These are phyloP conservation scores for Rhagophthalmus giganteus DNA, from an alignment of 2,888 invertebrate genomes.

Conservation along the genomic window DNA sequence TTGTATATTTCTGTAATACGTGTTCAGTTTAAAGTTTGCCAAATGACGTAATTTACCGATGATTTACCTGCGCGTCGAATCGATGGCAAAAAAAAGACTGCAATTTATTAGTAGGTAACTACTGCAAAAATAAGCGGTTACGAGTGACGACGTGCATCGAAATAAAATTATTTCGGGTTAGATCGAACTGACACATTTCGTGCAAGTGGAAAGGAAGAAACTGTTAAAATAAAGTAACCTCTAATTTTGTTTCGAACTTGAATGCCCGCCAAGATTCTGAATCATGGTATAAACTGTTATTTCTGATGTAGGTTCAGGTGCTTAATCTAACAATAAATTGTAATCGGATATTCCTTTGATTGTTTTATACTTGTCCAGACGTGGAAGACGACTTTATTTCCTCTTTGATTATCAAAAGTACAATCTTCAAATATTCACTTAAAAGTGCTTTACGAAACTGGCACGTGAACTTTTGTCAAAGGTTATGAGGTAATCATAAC, in stretches of 20 bases:
- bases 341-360: constrained; percentile 21
- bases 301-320: constrained; percentile 20
- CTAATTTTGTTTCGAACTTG: constrained; percentile 30
- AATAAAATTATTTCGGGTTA: constrained; percentile 8
- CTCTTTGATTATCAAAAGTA: constrained; percentile 21
- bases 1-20: too few relatives aligned
- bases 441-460: constrained; percentile 8
- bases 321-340: constrained; percentile 17
- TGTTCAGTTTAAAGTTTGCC: too few relatives aligned
- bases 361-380: constrained; percentile 3
- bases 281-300: constrained; percentile 23
- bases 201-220: constrained; percentile 21
- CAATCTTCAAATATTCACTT: too few relatives aligned
- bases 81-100: too few relatives aligned
- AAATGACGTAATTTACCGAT: too few relatives aligned
- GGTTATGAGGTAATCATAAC: constrained; percentile 30
- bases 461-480: constrained; percentile 20
- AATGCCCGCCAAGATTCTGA: constrained; percentile 24
- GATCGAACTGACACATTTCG: constrained; percentile 26
- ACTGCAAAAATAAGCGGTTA: too few relatives aligned
- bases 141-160: too few relatives aligned
- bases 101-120: too few relatives aligned
- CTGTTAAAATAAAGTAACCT: constrained; percentile 30
- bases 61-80: too few relatives aligned
- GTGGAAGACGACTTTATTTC: constrained; percentile 13